phyloP scores from a whole-genome alignment of 1,140 invertebrate species.

The Watersipora subatra region DNA sequence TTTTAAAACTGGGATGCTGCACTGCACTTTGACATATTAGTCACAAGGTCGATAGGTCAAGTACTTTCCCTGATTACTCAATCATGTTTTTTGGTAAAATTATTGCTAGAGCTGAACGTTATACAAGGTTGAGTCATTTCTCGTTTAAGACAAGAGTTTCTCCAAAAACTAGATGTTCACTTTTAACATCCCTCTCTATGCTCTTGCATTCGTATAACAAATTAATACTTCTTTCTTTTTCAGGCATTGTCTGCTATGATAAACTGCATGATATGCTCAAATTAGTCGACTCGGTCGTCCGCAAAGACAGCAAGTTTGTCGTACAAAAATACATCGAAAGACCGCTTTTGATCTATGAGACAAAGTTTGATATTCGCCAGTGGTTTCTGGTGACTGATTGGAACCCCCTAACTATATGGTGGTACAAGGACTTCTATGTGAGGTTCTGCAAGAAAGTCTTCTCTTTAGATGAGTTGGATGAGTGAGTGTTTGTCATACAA shows the following conservation, averaged over 20 bases:
- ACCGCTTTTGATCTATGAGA: slow-evolving; percentile 65
- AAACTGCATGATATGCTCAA: slow-evolving; percentile 70
- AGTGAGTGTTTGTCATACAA: slow-evolving; percentile 49
- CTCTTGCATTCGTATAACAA: no score
- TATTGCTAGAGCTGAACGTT: no score
- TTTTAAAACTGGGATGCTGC: no score
- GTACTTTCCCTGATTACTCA: no score
- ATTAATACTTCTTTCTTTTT: background rate
- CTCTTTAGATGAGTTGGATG: slow-evolving; percentile 72
- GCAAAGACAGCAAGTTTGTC: slow-evolving; percentile 63
- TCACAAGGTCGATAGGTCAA: no score
- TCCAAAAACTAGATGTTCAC: no score
- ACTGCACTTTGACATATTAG: no score
- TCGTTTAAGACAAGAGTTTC: no score
- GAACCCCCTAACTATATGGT: slow-evolving; percentile 80
- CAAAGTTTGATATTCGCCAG: slow-evolving; percentile 73
- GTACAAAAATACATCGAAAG: slow-evolving; percentile 79
- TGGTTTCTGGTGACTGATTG: slow-evolving; percentile 73
- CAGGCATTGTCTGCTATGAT: slow-evolving; percentile 71
- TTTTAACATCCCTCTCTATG: no score
- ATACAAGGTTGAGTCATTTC: no score
- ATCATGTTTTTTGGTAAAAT: no score
- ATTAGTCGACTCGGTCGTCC: slow-evolving; percentile 38
- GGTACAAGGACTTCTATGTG: slow-evolving; percentile 73
- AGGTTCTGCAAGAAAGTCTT: slow-evolving; percentile 84